Conservation (phyloP, 1,140 invertebrate species). For the Stenopsyche tienmushanensis region DNA sequence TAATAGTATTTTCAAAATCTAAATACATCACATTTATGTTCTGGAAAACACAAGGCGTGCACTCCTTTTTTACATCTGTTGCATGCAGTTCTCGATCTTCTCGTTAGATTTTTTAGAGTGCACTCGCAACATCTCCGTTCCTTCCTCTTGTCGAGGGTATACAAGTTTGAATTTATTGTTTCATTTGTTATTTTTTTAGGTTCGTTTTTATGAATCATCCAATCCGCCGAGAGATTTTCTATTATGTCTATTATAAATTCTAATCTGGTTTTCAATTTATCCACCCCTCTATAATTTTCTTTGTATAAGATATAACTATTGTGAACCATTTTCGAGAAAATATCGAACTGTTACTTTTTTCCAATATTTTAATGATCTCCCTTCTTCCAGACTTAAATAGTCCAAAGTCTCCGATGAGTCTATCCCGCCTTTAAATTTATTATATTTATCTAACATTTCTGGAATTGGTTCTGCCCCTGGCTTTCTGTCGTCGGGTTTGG, state of each 20-base stretch:
- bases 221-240: neutral
- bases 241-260: conserved; percentile 12
- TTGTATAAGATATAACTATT: conserved; percentile 13
- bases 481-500: neutral
- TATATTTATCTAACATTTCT: conserved; percentile 8
- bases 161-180: too few species aligned
- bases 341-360: conserved; percentile 15
- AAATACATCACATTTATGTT: too few species aligned
- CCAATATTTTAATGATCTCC: conserved; percentile 16
- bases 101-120: neutral
- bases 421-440: conserved; percentile 1
- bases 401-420: conserved; percentile 3
- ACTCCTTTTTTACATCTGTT: neutral
- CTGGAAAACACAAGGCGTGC: too few species aligned
- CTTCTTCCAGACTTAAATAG: neutral
- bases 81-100: conserved; percentile 12
- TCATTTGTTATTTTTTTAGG: neutral
- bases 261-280: neutral
- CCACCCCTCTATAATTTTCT: neutral
- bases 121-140: conserved; percentile 12
- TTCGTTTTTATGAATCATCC: too few species aligned
- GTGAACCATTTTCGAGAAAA: conserved; percentile 10
- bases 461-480: neutral
- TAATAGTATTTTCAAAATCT: too few species aligned
- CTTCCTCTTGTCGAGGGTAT: conserved; percentile 2